Percentiles rank a stretch among this genome's conserved stretches.
phyloP scores from a whole-genome alignment of 2,888 invertebrate species.

The Heliconius sara region DNA sequence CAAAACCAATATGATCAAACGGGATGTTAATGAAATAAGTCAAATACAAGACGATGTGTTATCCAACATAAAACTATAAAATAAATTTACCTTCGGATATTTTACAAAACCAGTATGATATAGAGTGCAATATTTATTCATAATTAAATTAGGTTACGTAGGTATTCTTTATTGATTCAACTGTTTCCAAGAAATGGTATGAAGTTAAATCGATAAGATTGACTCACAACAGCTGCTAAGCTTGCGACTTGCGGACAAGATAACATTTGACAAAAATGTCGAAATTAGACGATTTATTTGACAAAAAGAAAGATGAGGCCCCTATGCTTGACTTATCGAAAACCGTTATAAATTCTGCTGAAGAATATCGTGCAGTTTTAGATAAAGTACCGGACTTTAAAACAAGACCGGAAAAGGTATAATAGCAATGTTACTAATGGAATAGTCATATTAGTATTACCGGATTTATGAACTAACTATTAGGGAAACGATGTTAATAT shows the following conservation, averaged over 20 bases:
- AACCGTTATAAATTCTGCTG: constrained; percentile 89
- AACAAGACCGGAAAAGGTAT: constrained; percentile 92
- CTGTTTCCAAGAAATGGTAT: constrained; percentile 35
- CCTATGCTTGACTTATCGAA: constrained; percentile 93
- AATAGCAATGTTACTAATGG: neutral
- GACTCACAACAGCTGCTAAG: neutral
- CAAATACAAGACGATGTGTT: constrained; percentile 64
- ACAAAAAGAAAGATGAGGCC: constrained; percentile 92
- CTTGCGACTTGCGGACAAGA: neutral
- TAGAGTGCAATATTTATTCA: constrained; percentile 23
- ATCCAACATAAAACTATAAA: constrained; percentile 60
- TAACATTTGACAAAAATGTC: constrained; percentile 68
- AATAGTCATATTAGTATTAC: neutral
- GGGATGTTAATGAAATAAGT: constrained; percentile 57
- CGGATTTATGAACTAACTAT: constrained; percentile 28
- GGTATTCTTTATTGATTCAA: constrained; percentile 35
- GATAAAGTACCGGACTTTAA: constrained; percentile 96
- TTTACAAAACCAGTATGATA: constrained; percentile 8
- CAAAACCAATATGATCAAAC: constrained; percentile 68
- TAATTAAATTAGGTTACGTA: constrained; percentile 3
- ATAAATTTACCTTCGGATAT: constrained; percentile 5
- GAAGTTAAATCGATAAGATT: constrained; percentile 66
- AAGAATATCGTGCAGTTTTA: constrained; percentile 91
- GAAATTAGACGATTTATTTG: constrained; percentile 92
- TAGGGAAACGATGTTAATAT: neutral